phyloP scores from a whole-genome alignment of 2,113 vertebrate genomes.

The Ailurus styani region DNA sequence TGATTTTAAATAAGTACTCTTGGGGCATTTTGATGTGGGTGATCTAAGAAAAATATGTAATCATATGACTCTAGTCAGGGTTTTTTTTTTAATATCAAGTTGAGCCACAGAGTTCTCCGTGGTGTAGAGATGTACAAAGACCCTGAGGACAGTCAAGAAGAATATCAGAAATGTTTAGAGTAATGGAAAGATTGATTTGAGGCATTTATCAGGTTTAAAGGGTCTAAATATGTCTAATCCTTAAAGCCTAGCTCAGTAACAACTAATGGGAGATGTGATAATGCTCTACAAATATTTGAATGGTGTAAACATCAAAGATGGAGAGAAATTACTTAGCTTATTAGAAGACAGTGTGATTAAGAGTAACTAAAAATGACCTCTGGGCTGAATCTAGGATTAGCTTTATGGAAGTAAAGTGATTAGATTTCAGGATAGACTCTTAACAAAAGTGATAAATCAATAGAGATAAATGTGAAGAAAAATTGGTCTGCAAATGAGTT shows the following conservation, averaged over 20 bases:
- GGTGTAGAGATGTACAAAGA: neutral
- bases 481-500: neutral
- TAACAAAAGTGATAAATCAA: conserved; percentile 22
- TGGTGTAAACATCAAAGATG: conserved; percentile 16
- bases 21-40: neutral
- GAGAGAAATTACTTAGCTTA: conserved; percentile 37
- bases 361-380: conserved; percentile 38
- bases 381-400: conserved; percentile 43
- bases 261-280: conserved; percentile 17
- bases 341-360: conserved; percentile 18
- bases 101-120: neutral
- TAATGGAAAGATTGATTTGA: conserved; percentile 43
- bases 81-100: neutral
- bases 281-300: conserved; percentile 42
- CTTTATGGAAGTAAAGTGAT: neutral
- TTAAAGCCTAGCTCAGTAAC: conserved; percentile 43
- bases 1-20: neutral
- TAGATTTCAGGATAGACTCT: conserved; percentile 7
- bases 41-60: neutral
- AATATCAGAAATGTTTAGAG: conserved; percentile 4
- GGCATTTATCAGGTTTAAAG: conserved; percentile 49
- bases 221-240: conserved; percentile 32
- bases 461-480: conserved; percentile 7
- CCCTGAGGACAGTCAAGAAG: neutral
- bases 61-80: neutral